Base-by-base conservation (phyloP, 2,888 invertebrate genomes). In the Opisthograptis luteolata region DNA sequence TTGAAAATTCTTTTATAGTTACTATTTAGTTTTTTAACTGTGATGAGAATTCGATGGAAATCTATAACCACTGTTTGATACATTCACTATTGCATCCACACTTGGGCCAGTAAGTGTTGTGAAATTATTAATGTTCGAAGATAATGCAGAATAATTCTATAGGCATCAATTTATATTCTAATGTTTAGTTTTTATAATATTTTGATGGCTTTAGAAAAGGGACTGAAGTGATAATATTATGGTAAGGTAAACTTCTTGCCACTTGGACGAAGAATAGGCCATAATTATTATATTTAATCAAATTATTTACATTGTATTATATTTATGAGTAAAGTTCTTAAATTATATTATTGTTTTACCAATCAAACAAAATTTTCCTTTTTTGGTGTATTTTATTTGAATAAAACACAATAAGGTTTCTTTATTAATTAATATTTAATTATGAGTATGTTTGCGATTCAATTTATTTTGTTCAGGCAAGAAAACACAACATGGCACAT, bases 231-330 rank as follows among this genome's bases (percentile, higher is more conserved):
- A 49, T 55, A 35, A 40, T 19, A 35, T 32, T 46, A 43, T 57
- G 53, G 52, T 58, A n/a, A n/a, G n/a, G 55, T 44, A 37, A 47
- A 36, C 35, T 19, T 47, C 42, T 47, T 39, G 32, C 46, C 17
- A 40, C 44, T 27, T 9, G 39, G 52, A 60, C 51, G 55, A 54
- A 48, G 58, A 43, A 58, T 42, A 56, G 57, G 64, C 58, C 65
- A 68, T 66, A n/a, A n/a, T 56, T 63, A 63, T 25, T 63, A 68
- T 51, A 51, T 62, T 42, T 67, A 68, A 60, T 60, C 54, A 61
- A 73, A 68, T 66, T 73, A 71, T 71, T 66, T 66, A 68, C 59
- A 51, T 59, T 64, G 60, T 57, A 60, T 59, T 68, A 60, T 59
- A 56, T 57, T 37, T 62, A 66, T 67, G 62, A 68, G 62, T 57